Conservation (phyloP, 2,888 invertebrate species). For the Terebella lapidaria region DNA sequence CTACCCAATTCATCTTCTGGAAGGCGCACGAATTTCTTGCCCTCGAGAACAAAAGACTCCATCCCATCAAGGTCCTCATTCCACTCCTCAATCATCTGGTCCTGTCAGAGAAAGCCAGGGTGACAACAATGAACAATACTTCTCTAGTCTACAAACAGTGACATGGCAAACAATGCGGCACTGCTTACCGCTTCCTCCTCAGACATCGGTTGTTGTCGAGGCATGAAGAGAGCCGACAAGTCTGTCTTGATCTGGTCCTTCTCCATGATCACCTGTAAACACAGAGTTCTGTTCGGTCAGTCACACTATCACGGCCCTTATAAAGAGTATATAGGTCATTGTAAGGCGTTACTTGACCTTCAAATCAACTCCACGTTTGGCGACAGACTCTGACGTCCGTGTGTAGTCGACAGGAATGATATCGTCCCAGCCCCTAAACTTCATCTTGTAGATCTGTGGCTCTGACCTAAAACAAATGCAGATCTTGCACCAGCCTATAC, state of each 20-base stretch:
- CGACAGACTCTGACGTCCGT: conserved; percentile 93
- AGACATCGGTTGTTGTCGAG: conserved; percentile 84
- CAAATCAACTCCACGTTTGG: conserved; percentile 91
- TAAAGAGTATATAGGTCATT: background rate
- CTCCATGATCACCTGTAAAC: conserved; percentile 55
- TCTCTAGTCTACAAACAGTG: background rate
- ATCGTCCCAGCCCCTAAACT: conserved; percentile 97
- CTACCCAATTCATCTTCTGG: conserved; percentile 87
- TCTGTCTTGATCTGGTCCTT: conserved; percentile 68
- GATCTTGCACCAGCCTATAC: too few species aligned
- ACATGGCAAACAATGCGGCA: background rate
- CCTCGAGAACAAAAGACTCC: conserved; percentile 95
- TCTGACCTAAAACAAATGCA: conserved; percentile 55
- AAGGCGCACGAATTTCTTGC: conserved; percentile 91
- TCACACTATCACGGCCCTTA: background rate
- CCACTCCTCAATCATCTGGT: conserved; percentile 81
- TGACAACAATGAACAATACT: background rate
- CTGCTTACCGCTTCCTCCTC: conserved; percentile 66
- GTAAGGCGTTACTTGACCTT: too few species aligned
- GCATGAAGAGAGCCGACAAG: conserved; percentile 89
- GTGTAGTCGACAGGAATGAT: conserved; percentile 97
- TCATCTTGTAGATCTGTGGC: conserved; percentile 80
- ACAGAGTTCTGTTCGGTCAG: background rate
- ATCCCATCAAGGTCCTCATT: conserved; percentile 96
- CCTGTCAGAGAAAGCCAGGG: conserved; percentile 46